Evolutionary conservation across 1,140 invertebrate species (phyloP), one percentile per base, ranked within the genome.

Genomic region (Aphelenchoides fujianensis): DNA sequence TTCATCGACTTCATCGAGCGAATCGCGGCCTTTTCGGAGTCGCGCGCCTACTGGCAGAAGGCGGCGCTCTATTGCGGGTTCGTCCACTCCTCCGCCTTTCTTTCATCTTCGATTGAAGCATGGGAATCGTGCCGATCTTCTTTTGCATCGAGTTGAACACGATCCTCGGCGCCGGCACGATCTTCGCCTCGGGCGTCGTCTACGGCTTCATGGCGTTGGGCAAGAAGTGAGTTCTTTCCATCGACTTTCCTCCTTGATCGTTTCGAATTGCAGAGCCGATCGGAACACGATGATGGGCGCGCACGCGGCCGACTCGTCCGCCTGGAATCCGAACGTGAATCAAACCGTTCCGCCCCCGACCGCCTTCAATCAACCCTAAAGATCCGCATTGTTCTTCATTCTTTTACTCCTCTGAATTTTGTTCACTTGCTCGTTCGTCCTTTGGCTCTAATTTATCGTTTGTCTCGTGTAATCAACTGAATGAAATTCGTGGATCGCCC

Each of bases 131-230:
- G 30, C 76, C 92, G 41, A 88, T 95, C 74, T 86, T 94, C 73
- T 82, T 95, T 70, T 92, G 91, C 84, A 84, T 89, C n/a, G 89
- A 88, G 35, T 55, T 92, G 28, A 88, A 88, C 75, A 92, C 90
- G 74, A 87, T 94, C 77, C 90, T 96, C 84, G 92, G 92, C 75
- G 90, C 91, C 86, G 92, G 91, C 35, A 84, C 94, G 36, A 91
- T 97, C 80, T 92, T 96, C 86, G 89, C 87, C 16, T 92, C 92
- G 61, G 94, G 93, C 52, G 88, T 92, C 68, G 87, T 95, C 41
- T 96, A 97, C 86, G 93, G 92, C 79, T 89, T 96, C 88, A 94
- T 96, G 91, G 90, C 93, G 32, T 87, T 97, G 16, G 87, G 87
- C 12, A 87, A 85, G 82, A 88, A 88, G 87, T 88, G 79, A 48